A percentile compares a stretch with the other conserved stretches of the same genome.
Conservation (phyloP, 1,140 invertebrate genomes). For the Drosophila athabasca region DNA sequence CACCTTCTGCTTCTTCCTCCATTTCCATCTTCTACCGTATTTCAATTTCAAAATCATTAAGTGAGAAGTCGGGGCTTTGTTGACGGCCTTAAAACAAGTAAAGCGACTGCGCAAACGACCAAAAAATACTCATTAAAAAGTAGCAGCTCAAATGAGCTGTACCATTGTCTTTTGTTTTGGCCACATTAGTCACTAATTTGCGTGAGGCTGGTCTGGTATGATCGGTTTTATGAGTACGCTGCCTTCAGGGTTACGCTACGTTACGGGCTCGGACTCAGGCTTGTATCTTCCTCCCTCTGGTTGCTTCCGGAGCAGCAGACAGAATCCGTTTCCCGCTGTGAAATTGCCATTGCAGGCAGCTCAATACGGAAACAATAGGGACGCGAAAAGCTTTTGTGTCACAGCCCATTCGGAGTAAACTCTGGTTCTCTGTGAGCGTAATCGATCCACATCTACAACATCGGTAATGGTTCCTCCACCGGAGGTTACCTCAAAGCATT, state of each 20-base stretch:
- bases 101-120: conserved; percentile 48
- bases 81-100: conserved; percentile 61
- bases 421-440: too few species aligned
- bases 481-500: too few species aligned
- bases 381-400: too few species aligned
- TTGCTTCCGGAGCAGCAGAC: conserved; percentile 23
- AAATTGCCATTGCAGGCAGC: too few species aligned
- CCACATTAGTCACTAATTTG: conserved; percentile 53
- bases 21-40: conserved; percentile 37
- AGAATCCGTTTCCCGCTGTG: too few species aligned
- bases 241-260: background rate
- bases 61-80: conserved; percentile 58
- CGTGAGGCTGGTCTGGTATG: conserved; percentile 34
- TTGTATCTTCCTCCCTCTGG: background rate
- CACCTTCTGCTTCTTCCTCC: conserved; percentile 36
- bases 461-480: too few species aligned
- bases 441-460: too few species aligned
- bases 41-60: conserved; percentile 62
- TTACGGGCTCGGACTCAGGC: background rate
- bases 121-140: conserved; percentile 60
- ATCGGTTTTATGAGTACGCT: conserved; percentile 38
- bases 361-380: too few species aligned
- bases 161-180: conserved; percentile 61
- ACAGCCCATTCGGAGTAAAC: too few species aligned
- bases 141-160: conserved; percentile 36